These are phyloP conservation scores for Hepsetus odoe DNA, from an alignment of 2,113 vertebrate species.

Conservation along the genomic window DNA sequence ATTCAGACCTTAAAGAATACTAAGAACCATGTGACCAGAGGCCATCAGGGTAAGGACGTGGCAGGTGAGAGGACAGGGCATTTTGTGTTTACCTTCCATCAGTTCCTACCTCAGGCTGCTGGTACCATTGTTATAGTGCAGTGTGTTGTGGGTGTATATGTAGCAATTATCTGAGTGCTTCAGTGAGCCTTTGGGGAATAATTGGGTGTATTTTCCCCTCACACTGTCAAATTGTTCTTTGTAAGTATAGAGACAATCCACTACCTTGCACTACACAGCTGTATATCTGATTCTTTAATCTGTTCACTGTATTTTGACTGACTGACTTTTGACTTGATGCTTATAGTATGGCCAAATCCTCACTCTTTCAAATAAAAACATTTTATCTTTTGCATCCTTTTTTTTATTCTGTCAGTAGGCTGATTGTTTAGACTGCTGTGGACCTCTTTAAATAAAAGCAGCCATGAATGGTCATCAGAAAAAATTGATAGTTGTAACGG, in stretches of 20 bases:
- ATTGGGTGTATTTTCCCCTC: conserved; percentile 29
- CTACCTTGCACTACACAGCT: no score
- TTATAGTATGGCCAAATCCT: no score
- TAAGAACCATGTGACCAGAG: background rate
- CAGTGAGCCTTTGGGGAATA: conserved; percentile 18
- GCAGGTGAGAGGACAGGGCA: background rate
- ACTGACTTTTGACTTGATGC: no score
- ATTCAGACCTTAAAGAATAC: conserved; percentile 15
- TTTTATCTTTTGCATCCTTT: no score
- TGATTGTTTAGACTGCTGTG: no score
- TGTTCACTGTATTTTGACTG: no score
- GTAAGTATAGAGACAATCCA: conserved; percentile 23
- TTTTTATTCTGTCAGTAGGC: no score
- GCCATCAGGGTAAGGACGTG: background rate
- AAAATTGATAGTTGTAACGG: no score
- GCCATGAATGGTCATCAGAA: no score
- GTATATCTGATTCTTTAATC: no score
- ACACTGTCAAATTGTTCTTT: conserved; percentile 25
- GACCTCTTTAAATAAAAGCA: no score
- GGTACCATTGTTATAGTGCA: conserved; percentile 28
- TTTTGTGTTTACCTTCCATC: conserved; percentile 6
- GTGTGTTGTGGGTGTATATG: conserved; percentile 12
- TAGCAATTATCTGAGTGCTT: conserved; percentile 9
- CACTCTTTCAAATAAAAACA: no score
- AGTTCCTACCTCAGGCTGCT: conserved; percentile 20